Evolutionary conservation across 1,140 invertebrate genomes (phyloP), one percentile per base, ranked within the genome.

Genomic region (Orchesella cincta): DNA sequence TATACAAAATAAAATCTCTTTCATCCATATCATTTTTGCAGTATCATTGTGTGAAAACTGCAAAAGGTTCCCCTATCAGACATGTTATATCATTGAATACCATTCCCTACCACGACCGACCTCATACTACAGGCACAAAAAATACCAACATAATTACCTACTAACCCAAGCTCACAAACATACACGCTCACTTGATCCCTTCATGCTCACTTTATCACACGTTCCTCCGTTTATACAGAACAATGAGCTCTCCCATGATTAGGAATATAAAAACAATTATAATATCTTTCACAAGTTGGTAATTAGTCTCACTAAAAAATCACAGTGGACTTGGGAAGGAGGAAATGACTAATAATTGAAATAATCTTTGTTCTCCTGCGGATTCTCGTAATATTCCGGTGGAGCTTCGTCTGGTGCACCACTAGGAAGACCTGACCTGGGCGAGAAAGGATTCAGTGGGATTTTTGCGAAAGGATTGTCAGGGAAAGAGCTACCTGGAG

Each of bases 221-320:
- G 23, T 57, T 57, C 23, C 23, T 29, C 2, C 8, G 33, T 8
- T 23, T 67, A 31, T 29, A 31, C 26, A 33, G 62, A 67, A 67
- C 62, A 67, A 67, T 67, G 62, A 31, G 26, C 62, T 33, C 62
- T 31, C 62, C 62, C 31, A 31, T 33, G 31, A 29, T 67, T 67
- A 12, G 31, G 23, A 16, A 26, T 67, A 14, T 14, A 67, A 67
- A 67, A 67, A 67, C 31, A 67, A 67, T 67, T 67, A n/a, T n/a
- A 67, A 67, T 67, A 67, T 16, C 62, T 67, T 67, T 67, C 54
- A 18, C 54, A 67, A 31, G 31, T 31, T 31, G 14, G 5, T 67
- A 67, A 67, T 67, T 67, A 67, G 62, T 67, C 62, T 67, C 62
- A 29, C 62, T 67, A 33, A 12, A 29, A 67, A 29, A 67, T 67